Evolutionary conservation across 2,797 vertebrate species (phyloP), one percentile per base, ranked within the genome.

Genomic region (Rhinogobio ventralis): DNA sequence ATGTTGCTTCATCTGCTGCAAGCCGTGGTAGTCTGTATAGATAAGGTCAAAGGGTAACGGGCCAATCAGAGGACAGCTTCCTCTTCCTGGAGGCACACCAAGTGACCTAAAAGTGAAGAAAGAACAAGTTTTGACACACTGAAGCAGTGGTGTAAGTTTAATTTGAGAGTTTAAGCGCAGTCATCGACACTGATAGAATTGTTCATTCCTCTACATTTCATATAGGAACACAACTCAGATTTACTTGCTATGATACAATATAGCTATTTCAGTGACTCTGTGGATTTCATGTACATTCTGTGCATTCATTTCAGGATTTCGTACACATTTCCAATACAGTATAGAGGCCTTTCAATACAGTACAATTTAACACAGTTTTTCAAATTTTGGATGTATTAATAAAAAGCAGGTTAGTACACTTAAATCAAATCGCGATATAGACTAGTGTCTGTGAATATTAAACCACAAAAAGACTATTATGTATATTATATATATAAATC

Each of bases 1-100:
- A 94, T 99, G 96, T 87, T 98, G 97, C 88, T 97, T 98, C 97
- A 99, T 99, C 94, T 99, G 98, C 91, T 99, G 97, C 80, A 99
- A 92, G 81, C 98, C 98, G 0, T 99, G 98, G 92, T 99, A 99
- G 94, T 99, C 98, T 0, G 98, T 99, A 92, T 99, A 99, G 91
- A 99, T 96, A 90, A 99, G 97, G 95, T 99, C 97, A 2, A 99
- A 99, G 79, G 97, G 95, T 92, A 99, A 91, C 11, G 97, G 97
- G 42, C 93, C 94, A 60, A 96, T 97, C 92, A 99, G 93, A 3
- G 98, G 98, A 90, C 98, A 99, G 92, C 95, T 99, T 77, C 98
- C 98, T 92, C 98, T 96, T 87, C 98, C 98, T 33, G 98, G 98
- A 39, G 98, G 98, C 75, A 99, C 97, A 33, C 97, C 97, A 84